Evolutionary conservation across 2,797 vertebrate genomes (phyloP).

Genomic region (Cercopithecus mitis): DNA sequence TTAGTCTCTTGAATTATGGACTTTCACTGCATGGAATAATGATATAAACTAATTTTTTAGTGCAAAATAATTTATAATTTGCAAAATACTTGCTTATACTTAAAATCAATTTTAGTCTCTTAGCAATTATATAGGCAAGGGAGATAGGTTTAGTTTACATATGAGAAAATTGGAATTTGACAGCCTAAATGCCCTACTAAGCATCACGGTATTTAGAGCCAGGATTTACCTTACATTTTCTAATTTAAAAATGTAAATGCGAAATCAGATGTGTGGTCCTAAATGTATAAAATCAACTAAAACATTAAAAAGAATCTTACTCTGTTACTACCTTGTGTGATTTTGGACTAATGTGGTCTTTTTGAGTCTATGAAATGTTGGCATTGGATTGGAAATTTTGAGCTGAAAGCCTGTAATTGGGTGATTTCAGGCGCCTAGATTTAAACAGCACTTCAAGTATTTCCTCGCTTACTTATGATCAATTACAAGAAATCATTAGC

Average conservation of each 20-base stretch:
- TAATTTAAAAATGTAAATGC: background rate
- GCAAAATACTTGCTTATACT: background rate
- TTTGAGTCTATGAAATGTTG: background rate
- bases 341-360: background rate
- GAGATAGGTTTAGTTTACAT: background rate
- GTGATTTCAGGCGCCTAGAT: background rate
- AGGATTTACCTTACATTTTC: background rate
- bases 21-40: background rate
- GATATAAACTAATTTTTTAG: background rate
- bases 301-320: background rate
- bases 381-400: background rate
- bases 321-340: background rate
- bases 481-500: background rate
- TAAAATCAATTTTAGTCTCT: background rate
- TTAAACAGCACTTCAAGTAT: background rate
- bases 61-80: background rate
- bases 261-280: background rate
- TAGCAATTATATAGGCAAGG: background rate
- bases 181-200: background rate
- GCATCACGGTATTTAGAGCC: background rate
- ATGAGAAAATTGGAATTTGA: background rate
- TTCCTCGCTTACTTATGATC: background rate
- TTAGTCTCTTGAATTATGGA: background rate
- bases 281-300: slow-evolving; percentile 26
- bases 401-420: background rate